These are phyloP conservation scores for Yponomeuta malinellus DNA, from an alignment of 2,888 invertebrate genomes.

Conservation along the genomic window DNA sequence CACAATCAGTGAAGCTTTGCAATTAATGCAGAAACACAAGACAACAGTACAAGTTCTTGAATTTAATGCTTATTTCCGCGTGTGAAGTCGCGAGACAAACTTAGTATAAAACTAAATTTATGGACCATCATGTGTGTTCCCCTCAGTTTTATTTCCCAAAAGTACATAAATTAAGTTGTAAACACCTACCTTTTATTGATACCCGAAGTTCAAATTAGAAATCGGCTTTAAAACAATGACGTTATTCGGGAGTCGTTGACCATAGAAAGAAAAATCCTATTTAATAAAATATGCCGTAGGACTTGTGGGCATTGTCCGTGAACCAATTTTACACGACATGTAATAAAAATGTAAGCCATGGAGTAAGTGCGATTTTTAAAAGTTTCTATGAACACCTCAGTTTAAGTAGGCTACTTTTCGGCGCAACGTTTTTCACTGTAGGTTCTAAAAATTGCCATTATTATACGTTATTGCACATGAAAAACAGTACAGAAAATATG, in stretches of 20 bases:
- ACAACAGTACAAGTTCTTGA: slow-evolving; percentile 24
- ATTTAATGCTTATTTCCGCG: neutral
- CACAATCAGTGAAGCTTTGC: too few relatives aligned
- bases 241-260: neutral
- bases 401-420: too few relatives aligned
- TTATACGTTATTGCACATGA: too few relatives aligned
- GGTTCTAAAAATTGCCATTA: too few relatives aligned
- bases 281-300: too few relatives aligned
- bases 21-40: neutral
- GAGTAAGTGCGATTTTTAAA: too few relatives aligned
- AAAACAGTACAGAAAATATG: too few relatives aligned
- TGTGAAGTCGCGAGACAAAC: neutral
- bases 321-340: neutral
- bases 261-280: neutral
- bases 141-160: neutral
- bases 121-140: neutral
- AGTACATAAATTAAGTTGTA: neutral
- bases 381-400: too few relatives aligned
- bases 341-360: too few relatives aligned
- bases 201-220: neutral
- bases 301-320: neutral
- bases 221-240: neutral
- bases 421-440: too few relatives aligned
- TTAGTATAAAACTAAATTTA: neutral
- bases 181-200: neutral